Conservation (phyloP, 2,888 invertebrate species). For the Mythimna impura region DNA sequence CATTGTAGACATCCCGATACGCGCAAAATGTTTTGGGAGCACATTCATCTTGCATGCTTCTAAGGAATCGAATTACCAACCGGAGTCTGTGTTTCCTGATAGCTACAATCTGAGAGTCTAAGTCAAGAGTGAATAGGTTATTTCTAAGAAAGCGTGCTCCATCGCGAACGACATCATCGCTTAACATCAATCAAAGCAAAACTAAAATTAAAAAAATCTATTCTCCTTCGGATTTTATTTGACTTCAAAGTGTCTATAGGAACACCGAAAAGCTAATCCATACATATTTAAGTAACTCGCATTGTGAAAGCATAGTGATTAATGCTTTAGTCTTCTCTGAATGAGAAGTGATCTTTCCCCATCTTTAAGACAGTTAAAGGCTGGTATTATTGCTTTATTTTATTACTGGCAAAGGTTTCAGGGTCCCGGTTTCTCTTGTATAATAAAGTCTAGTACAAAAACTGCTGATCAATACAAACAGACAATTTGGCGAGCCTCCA, state of each 20-base stretch:
- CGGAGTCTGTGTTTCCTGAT: no score
- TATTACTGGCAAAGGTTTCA: background rate
- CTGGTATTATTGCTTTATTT: background rate
- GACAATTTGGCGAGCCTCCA: constrained; percentile 46
- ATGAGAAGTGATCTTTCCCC: background rate
- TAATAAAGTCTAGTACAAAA: constrained; percentile 16
- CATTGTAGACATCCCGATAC: no score
- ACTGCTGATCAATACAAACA: constrained; percentile 49
- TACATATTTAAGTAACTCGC: background rate
- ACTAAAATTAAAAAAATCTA: background rate
- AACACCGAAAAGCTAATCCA: background rate
- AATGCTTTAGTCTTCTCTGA: background rate
- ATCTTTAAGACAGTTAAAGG: background rate
- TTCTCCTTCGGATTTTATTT: background rate
- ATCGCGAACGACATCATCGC: no score
- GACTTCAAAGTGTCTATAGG: background rate
- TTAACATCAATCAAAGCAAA: no score
- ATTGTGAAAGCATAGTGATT: background rate
- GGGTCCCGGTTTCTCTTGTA: background rate
- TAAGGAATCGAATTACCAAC: no score
- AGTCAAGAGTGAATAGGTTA: no score
- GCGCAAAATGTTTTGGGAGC: no score
- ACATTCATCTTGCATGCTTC: no score
- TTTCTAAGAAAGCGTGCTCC: no score
- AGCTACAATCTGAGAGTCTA: no score